phyloP scores from a whole-genome alignment of 2,888 invertebrate genomes.

The Isoperla grammatica region DNA sequence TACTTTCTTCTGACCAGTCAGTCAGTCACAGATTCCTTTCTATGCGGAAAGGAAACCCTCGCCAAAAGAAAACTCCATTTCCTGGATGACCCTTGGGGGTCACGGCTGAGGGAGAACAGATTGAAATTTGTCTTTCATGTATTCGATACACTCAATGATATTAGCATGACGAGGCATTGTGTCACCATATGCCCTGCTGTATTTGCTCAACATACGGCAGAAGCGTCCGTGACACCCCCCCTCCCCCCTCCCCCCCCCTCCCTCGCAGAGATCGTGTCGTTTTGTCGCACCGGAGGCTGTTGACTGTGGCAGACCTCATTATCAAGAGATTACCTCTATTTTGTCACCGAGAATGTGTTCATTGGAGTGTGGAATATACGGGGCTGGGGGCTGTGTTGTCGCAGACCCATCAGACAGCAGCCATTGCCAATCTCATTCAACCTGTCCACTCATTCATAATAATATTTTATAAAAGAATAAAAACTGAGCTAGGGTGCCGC shows the following conservation, averaged over 20 bases:
- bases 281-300: conserved; percentile 19
- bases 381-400: not conserved
- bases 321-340: conserved; percentile 26
- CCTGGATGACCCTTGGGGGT: conserved; percentile 3
- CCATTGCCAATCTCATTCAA: conserved; percentile 22
- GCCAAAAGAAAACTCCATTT: too few relatives aligned
- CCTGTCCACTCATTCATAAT: conserved; percentile 30
- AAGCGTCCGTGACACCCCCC: not conserved
- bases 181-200: conserved; percentile 11
- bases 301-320: conserved; percentile 28
- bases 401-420: not conserved
- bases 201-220: conserved; percentile 20
- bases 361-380: conserved; percentile 21
- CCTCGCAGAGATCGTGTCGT: not conserved
- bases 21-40: too few relatives aligned
- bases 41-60: too few relatives aligned
- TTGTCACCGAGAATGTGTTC: conserved; percentile 24
- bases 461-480: conserved; percentile 26
- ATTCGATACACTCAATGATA: conserved; percentile 29
- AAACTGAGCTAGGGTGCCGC: conserved; percentile 3
- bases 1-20: too few relatives aligned
- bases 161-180: conserved; percentile 21
- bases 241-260: not conserved
- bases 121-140: conserved; percentile 29
- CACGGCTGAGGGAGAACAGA: conserved; percentile 21